Evolutionary conservation across 2,113 vertebrate genomes (phyloP).

Genomic region (Illadopsis cleaveri): DNA sequence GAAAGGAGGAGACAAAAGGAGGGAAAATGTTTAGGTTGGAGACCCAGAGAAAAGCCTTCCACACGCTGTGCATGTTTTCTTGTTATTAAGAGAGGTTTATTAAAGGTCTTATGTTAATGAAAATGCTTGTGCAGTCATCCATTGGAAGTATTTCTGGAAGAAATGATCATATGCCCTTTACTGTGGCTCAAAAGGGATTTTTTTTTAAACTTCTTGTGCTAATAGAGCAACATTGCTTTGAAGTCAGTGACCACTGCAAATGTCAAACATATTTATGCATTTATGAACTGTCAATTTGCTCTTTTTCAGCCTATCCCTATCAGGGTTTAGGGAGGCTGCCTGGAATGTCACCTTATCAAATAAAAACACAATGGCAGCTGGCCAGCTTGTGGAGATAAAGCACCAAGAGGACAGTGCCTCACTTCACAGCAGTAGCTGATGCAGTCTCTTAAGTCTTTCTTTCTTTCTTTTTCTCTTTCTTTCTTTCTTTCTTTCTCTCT

Average conservation of each 20-base stretch:
- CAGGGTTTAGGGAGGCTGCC: neutral
- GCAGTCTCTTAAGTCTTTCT: neutral
- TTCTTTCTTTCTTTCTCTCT: too few species aligned
- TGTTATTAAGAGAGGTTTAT: slow-evolving; percentile 16
- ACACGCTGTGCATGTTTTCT: neutral
- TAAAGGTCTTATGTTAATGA: slow-evolving; percentile 53
- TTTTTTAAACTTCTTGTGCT: slow-evolving; percentile 1
- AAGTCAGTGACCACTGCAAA: slow-evolving; percentile 17
- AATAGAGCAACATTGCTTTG: neutral
- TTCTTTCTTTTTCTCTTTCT: neutral
- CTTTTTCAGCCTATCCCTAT: neutral
- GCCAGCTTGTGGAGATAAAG: neutral
- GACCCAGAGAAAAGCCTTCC: neutral
- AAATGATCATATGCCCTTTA: slow-evolving; percentile 50
- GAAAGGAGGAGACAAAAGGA: neutral
- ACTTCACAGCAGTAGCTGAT: neutral
- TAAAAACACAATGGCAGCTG: neutral
- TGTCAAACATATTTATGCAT: neutral
- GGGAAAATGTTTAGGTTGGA: neutral
- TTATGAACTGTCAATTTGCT: neutral
- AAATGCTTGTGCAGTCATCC: neutral
- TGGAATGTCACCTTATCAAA: neutral
- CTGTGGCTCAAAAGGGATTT: neutral
- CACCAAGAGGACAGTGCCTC: neutral
- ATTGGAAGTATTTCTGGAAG: neutral